Conservation (phyloP, 2,113 vertebrate species). For the Ptychochromis oligacanthus region DNA sequence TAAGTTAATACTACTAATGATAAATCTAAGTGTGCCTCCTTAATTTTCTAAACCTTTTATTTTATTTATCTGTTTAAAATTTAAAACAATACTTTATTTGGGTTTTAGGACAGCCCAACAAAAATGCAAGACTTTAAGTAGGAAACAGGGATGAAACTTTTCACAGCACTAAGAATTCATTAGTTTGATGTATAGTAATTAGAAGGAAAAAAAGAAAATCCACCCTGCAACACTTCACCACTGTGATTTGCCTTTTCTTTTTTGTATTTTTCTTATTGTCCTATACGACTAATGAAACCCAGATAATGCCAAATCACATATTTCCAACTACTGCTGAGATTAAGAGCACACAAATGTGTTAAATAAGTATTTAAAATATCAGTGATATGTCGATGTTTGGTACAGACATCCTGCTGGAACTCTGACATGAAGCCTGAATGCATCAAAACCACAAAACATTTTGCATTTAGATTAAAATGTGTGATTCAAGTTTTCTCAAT, state of each 20-base stretch:
- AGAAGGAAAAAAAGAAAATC: not conserved
- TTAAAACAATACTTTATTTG: not conserved
- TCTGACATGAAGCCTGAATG: not conserved
- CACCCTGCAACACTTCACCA: not conserved
- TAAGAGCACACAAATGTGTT: fast-evolving
- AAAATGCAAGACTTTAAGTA: not conserved
- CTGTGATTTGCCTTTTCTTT: not conserved
- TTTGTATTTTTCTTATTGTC: not conserved
- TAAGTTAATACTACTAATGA: not conserved
- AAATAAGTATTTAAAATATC: not conserved
- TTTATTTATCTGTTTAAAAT: not conserved
- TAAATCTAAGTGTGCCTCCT: not conserved
- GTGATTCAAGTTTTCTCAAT: not conserved
- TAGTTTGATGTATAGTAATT: not conserved
- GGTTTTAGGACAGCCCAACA: not conserved
- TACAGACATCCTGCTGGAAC: not conserved
- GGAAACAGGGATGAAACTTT: not conserved
- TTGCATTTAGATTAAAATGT: not conserved
- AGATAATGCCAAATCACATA: not conserved
- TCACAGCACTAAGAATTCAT: not conserved
- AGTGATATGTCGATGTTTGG: not conserved
- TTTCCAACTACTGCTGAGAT: not conserved
- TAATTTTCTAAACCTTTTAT: not conserved
- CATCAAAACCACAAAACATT: not conserved
- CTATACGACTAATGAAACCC: not conserved